Evolutionary conservation across 2,888 invertebrate genomes (phyloP).

Genomic region (Brenthis daphne): DNA sequence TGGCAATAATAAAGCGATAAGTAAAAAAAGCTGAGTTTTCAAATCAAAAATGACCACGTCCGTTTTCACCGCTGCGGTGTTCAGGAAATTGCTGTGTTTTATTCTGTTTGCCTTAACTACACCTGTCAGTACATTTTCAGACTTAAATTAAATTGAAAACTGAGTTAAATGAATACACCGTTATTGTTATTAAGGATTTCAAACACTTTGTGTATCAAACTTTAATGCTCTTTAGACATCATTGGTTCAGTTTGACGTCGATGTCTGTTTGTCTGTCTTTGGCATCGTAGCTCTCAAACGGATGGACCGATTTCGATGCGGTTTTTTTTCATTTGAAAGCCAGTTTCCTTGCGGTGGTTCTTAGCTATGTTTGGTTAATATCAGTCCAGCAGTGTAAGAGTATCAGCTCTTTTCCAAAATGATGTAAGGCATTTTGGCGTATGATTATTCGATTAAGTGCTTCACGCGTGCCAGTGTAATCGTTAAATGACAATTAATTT

Average conservation of each 20-base stretch:
- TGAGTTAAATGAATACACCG: slow-evolving; percentile 28
- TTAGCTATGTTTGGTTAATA: too few relatives aligned
- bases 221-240: slow-evolving; percentile 10
- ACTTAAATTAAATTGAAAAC: slow-evolving; percentile 40
- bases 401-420: too few relatives aligned
- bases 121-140: slow-evolving; percentile 52
- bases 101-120: slow-evolving; percentile 59
- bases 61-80: slow-evolving; percentile 48
- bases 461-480: too few relatives aligned
- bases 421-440: too few relatives aligned
- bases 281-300: too few relatives aligned
- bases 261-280: too few relatives aligned
- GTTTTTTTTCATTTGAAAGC: too few relatives aligned
- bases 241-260: not conserved
- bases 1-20: not conserved
- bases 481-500: too few relatives aligned
- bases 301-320: too few relatives aligned
- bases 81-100: slow-evolving; percentile 67
- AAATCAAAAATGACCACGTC: slow-evolving; percentile 15
- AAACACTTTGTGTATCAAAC: slow-evolving; percentile 16
- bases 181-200: slow-evolving; percentile 24
- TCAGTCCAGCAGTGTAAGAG: too few relatives aligned
- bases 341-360: too few relatives aligned
- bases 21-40: not conserved
- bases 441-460: too few relatives aligned